A percentile compares a stretch with the other conserved stretches of the same genome.
Evolutionary conservation across 2,888 invertebrate species (phyloP).

Genomic region (Choristoneura rosaceana): DNA sequence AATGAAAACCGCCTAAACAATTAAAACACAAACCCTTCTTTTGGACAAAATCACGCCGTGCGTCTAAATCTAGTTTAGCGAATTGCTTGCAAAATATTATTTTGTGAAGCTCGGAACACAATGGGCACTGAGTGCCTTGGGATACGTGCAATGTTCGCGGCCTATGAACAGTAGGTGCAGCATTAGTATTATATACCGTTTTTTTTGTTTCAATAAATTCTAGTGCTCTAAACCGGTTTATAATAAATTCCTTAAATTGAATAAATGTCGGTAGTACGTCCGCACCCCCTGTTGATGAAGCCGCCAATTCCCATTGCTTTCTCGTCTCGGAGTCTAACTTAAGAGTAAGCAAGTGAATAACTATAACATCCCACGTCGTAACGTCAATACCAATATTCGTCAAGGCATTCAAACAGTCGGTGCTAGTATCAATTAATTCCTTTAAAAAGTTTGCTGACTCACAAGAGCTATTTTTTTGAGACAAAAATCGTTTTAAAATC

Average conservation of each 20-base stretch:
- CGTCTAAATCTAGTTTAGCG: conserved; percentile 17
- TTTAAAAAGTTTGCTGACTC: too few relatives aligned
- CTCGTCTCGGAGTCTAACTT: conserved; percentile 41
- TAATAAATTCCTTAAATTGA: conserved; percentile 38
- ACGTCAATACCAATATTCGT: conserved; percentile 21
- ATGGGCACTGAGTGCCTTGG: too few relatives aligned
- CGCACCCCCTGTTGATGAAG: too few relatives aligned
- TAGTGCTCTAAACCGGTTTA: conserved; percentile 44
- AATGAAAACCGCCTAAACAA: conserved; percentile 47
- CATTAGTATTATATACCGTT: background rate
- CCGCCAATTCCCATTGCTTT: conserved; percentile 16
- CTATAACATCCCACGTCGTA: conserved; percentile 46
- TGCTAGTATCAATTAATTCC: too few relatives aligned
- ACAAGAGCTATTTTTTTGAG: too few relatives aligned
- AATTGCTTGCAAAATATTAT: too few relatives aligned
- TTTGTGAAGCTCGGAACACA: too few relatives aligned
- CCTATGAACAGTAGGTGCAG: too few relatives aligned
- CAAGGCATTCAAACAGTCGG: background rate
- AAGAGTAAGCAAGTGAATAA: conserved; percentile 27
- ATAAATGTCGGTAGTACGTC: too few relatives aligned
- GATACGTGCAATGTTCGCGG: too few relatives aligned
- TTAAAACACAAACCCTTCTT: conserved; percentile 47
- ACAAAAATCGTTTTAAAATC: too few relatives aligned
- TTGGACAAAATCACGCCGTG: conserved; percentile 44
- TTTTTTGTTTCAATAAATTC: conserved; percentile 44